Evolutionary conservation across 2,888 invertebrate genomes (phyloP), one percentile per base, ranked within the genome.

Genomic region (Eilema griseolum): DNA sequence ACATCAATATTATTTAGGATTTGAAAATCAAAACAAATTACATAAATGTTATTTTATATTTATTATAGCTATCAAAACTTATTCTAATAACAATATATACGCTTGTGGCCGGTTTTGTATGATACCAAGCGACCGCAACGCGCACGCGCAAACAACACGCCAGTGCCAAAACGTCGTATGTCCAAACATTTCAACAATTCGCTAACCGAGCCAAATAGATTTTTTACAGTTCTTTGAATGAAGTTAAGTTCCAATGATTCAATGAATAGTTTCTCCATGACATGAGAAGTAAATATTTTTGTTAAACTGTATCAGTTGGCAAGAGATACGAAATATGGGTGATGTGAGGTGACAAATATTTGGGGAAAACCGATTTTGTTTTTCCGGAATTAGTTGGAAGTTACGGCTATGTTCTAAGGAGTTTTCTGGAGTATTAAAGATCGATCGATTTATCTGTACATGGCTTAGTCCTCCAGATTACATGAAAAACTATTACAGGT

Each of bases 61-160:
- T n/a, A n/a, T n/a, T n/a, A n/a, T n/a, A n/a, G n/a, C n/a, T n/a
- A n/a, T n/a, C n/a, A n/a, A n/a, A n/a, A n/a, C n/a, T n/a, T n/a
- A n/a, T n/a, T n/a, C n/a, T n/a, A n/a, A n/a, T n/a, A n/a, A n/a
- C n/a, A n/a, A n/a, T n/a, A n/a, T n/a, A n/a, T n/a, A n/a, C 86
- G 88, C 82, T 87, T 83, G 89, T 88, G 86, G 91, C 93, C 87
- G 92, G 95, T 95, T 95, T 94, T 95, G 95, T 95, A 93, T 83
- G 86, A 90, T 86, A 85, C 86, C 83, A 78, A 83, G 88, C 89
- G 86, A 81, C 81, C 85, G 85, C 78, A 87, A 80, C 88, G 94
- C 95, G 94, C 95, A 93, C 89, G 95, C 95, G 95, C 93, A 85
- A 86, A 88, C 77, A 26, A 56, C 76, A 41, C 68, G 75, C 67